Base-by-base conservation (phyloP, 2,888 invertebrate species). In the Cephus rjabovi region DNA sequence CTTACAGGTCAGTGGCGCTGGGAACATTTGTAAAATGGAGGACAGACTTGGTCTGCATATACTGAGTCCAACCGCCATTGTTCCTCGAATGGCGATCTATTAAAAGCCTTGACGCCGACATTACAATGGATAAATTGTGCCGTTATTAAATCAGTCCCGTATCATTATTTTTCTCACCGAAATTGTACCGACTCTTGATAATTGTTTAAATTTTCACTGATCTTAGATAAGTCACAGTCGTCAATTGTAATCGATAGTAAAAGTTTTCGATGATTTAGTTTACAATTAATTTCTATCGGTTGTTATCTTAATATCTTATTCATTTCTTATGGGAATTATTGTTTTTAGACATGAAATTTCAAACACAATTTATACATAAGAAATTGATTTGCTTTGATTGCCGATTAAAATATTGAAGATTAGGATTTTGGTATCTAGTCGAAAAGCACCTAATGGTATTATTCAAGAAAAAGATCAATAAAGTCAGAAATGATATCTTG, bases 1-100 rank as follows among this genome's bases (percentile, higher is more conserved):
- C 83, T 85, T 82, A 85, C 88, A 89, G 90, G 89, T 91, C 90
- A 90, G 85, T 83, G 86, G 83, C 82, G 83, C 82, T 82, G 81
- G 84, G 81, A 82, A 81, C 83, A 85, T 87, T 83, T 83, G 81
- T 76, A 81, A 80, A 86, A 84, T 79, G 80, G 80, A 78, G 76
- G 81, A 80, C 31, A n/a, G 75, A 79, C 80, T 81, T 79, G 74
- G 71, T 71, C 15, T 30, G n/a, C 70, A 70, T 30, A 30, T 33
- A 70, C 71, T 15, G 31, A 71, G 11, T 71, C 15, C 40, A 23
- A 71, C 71, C 34, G 33, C 74, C 34, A 74, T 74, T 74, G 74
- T 74, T 74, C 9, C 30, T 15, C 31, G 3, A 56, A 71, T 30
- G 71, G 71, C 71, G 71, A 71, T 30, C 30, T 71, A 30, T 30